Evolutionary conservation across 2,797 vertebrate genomes (phyloP), one percentile per base, ranked within the genome.

Genomic region (Hippoglossus hippoglossus): DNA sequence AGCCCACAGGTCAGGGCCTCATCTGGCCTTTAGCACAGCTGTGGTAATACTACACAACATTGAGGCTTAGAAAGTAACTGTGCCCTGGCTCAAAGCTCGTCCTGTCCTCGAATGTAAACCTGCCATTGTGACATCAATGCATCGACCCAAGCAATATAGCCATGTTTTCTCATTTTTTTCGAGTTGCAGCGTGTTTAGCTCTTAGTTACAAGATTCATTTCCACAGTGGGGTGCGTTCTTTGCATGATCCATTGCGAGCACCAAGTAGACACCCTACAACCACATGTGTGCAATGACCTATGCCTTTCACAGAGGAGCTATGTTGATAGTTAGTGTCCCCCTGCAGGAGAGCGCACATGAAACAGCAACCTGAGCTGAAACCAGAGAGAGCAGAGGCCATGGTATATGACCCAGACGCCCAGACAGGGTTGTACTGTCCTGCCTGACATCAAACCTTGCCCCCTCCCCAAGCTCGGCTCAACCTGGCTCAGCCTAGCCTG

Each of bases 351-450:
- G 76, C 73, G 78, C 77, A 82, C 86, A 89, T 89, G 85, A 90
- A 92, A 87, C 68, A 72, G 90, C 88, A 91, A 91, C 88, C 67
- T 82, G 89, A 92, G 87, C 80, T 86, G 92, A 85, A 92, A 92
- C 87, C 82, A 83, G 89, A 92, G 89, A 83, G 80, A 87, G 80
- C 81, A 87, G 77, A 90, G 89, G 91, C 83, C 90, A 80, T 36
- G 71, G 67, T 77, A 73, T 76, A 84, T 88, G 92, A 90, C 90
- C 89, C 89, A 91, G 88, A 90, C 84, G 73, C 69, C 89, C 82
- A 92, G 92, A 92, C 90, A 75, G 84, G 83, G 79, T 75, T 73
- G 82, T 60, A 82, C 84, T 85, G 87, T 90, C 82, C 79, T 41
- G 77, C 70, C 73, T 81, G 77, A 84, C 90, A 91, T 92, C 83